phyloP scores from a whole-genome alignment of 2,797 vertebrate species.

The Myotis planiceps region DNA sequence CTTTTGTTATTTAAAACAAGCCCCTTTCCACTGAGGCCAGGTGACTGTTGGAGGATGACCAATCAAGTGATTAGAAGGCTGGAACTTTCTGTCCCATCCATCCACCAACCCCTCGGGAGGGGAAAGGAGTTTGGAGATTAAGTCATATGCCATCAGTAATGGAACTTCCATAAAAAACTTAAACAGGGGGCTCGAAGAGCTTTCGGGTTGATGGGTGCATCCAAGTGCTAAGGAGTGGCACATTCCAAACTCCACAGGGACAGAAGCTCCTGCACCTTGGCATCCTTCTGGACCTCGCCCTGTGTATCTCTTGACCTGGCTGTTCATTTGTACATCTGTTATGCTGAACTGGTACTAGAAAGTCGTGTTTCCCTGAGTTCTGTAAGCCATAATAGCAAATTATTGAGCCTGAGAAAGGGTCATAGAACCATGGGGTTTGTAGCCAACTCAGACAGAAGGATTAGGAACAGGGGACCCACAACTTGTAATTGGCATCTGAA shows the following conservation, averaged over 20 bases:
- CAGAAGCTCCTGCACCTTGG: neutral
- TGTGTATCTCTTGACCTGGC: neutral
- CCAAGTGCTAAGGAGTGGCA: neutral
- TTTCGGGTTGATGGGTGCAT: neutral
- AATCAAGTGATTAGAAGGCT: neutral
- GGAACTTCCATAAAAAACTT: neutral
- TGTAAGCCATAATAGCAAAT: neutral
- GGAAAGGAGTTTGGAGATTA: neutral
- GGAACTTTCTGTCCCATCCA: neutral
- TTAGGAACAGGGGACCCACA: neutral
- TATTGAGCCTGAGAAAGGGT: neutral
- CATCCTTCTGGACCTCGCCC: neutral
- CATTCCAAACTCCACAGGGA: neutral
- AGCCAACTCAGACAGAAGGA: neutral
- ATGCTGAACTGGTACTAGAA: neutral
- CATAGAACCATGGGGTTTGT: neutral
- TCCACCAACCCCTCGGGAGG: rapidly evolving
- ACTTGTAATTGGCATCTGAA: neutral
- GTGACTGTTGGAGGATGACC: too few relatives aligned
- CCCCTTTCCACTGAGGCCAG: neutral
- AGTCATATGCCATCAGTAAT: neutral
- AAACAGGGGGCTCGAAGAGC: neutral
- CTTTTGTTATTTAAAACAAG: neutral
- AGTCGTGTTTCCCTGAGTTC: neutral
- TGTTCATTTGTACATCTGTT: too few relatives aligned